phyloP scores from a whole-genome alignment of 1,140 invertebrate species.

The Hyles euphorbiae region DNA sequence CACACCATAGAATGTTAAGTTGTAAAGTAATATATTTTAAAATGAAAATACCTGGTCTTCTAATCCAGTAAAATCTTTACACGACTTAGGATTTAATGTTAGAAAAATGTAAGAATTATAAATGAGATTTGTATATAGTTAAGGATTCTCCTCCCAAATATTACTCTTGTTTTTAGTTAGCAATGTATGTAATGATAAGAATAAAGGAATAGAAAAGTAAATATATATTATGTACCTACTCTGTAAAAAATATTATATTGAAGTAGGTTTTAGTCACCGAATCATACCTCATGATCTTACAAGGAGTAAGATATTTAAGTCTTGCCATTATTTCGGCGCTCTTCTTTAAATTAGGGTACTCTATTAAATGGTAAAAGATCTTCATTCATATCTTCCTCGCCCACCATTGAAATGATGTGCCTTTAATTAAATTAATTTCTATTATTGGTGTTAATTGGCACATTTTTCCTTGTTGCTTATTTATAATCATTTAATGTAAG shows the following conservation, averaged over 20 bases:
- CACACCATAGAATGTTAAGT: constrained; percentile 59
- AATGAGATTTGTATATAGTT: too few species aligned
- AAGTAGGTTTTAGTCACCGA: constrained; percentile 32
- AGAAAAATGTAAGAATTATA: neutral
- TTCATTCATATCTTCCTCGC: neutral
- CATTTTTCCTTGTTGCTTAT: constrained; percentile 2
- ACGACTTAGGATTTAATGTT: too few species aligned
- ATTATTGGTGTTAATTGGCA: neutral
- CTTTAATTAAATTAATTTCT: too few species aligned
- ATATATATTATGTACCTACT: too few species aligned
- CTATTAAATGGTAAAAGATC: too few species aligned
- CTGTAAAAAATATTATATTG: neutral
- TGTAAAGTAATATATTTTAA: constrained; percentile 1
- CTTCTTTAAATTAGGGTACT: too few species aligned
- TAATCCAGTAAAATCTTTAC: too few species aligned
- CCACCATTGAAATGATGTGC: neutral
- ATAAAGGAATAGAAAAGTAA: too few species aligned
- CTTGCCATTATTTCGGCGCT: neutral
- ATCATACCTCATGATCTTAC: constrained; percentile 37
- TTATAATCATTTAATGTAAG: constrained; percentile 1
- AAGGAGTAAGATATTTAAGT: neutral
- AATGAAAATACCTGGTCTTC: too few species aligned
- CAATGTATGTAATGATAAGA: too few species aligned
- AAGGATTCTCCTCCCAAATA: too few species aligned
- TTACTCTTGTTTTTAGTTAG: too few species aligned